Conservation (phyloP, 2,113 vertebrate species). For the Hyperopisus bebe region DNA sequence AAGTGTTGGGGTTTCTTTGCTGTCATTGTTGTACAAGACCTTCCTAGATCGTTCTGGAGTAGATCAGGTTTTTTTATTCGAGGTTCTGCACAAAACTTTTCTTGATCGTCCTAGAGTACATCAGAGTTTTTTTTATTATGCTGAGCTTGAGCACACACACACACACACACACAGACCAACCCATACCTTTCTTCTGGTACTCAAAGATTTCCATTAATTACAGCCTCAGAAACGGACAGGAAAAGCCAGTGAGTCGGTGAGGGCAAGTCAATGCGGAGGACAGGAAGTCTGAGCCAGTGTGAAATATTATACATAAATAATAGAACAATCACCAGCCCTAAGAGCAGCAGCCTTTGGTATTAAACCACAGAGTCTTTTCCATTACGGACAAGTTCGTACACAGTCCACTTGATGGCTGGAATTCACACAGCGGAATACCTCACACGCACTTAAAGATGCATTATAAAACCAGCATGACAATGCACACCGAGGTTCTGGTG, state of each 20-base stretch:
- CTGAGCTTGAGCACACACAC: background rate
- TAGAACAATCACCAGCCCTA: background rate
- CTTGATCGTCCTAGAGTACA: background rate
- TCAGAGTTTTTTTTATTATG: background rate
- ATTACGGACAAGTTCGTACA: background rate
- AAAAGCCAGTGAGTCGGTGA: background rate
- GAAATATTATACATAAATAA: conserved; percentile 4
- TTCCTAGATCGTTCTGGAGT: background rate
- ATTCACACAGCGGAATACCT: background rate
- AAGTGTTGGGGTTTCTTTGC: background rate
- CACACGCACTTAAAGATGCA: background rate
- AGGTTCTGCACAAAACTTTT: background rate
- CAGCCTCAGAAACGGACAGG: background rate
- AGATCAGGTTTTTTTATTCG: background rate
- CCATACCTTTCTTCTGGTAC: background rate
- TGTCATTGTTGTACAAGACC: background rate
- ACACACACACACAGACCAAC: background rate
- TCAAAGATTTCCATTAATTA: background rate
- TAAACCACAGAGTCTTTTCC: background rate
- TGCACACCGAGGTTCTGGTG: background rate
- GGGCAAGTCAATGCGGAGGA: background rate
- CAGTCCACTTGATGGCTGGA: background rate
- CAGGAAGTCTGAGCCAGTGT: background rate
- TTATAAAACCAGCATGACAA: background rate
- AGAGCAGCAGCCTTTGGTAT: background rate